Base-by-base conservation (phyloP, 23 tunicate genomes). In the Ciona savignyi region DNA sequence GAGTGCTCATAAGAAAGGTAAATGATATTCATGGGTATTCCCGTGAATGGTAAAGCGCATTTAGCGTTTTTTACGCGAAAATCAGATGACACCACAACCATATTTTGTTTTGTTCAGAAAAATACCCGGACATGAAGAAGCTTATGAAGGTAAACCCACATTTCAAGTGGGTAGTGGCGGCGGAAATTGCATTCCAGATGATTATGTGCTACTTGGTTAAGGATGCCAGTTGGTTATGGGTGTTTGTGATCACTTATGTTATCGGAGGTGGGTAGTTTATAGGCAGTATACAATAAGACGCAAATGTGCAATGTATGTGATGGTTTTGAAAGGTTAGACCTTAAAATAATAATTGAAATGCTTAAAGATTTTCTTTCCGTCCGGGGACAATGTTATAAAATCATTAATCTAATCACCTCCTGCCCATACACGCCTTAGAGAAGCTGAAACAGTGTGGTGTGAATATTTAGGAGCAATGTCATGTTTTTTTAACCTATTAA, bases 71-170 rank as follows among this genome's bases (percentile, higher is more conserved):
- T n/a, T n/a, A n/a, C n/a, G n/a, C n/a, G n/a, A n/a, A n/a, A n/a
- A n/a, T n/a, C n/a, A n/a, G n/a, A n/a, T n/a, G n/a, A n/a, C n/a
- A n/a, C n/a, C n/a, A n/a, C n/a, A n/a, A n/a, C n/a, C n/a, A n/a
- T n/a, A n/a, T n/a, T n/a, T n/a, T n/a, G n/a, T n/a, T n/a, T n/a
- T n/a, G n/a, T n/a, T 77, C 78, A 80, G 85, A 63, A 29, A 60
- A 72, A 32, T 80, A 80, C 31, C 85, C 85, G 32, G 77, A 80
- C 30, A 34, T 80, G 23, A 80, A 80, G 3, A 60, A 72, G 49
- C 28, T 80, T 4, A 71, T 80, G 77, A 33, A 29, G 6, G 70
- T 71, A n/a, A 72, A 80, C 31, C 77, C 77, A 22, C 85, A 80
- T 72, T 80, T 80, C 56, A 80, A 71, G 22, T 80, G 77, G 77